Evolutionary conservation across 2,113 vertebrate species (phyloP), one percentile per base, ranked within the genome.

Genomic region (Gymnogyps californianus): DNA sequence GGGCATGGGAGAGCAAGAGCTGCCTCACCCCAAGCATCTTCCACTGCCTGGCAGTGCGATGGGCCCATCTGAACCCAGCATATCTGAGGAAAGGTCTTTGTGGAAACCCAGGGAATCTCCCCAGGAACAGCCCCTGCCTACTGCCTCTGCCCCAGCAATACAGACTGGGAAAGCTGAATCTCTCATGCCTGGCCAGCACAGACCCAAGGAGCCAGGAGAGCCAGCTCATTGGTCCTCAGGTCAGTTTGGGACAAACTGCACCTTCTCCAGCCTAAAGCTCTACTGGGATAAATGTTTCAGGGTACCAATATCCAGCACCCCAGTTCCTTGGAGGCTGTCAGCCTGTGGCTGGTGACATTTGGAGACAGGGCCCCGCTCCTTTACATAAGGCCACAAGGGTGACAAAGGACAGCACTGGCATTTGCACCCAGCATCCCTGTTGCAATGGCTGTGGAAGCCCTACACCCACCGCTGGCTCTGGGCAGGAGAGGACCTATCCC

Each of bases 351-450:
- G 78, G 61, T 49, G 78, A 29, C 32, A 26, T 32, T 26, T 72
- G 49, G 40, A 57, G 44, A 36, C 52, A 59, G 22, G 42, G 12
- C 21, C 16, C 14, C 0, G 0, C 31, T 80, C 26, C 59, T 81
- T 52, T 40, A 36, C 29, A 5, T 11, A 54, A 64, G 40, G 13
- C 18, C 46, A 58, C 34, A 36, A 13, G 40, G 42, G 25, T 74
- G 77, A 83, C 71, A 49, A 42, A 40, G 46, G 25, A 57, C 46
- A 93, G n/a, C 55, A 20, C 11, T 2, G n/a, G 49, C 31, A 44
- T 19, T 59, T 85, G 40, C 36, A 42, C 32, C 34, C 77, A 52
- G n/a, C 0, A 0, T 28, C 66, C 62, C 54, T 57, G 18, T 5
- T 2, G 2, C 40, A 36, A 0, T 7, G 34, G 57, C 66, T 85